phyloP scores from a whole-genome alignment of 2,113 vertebrate genomes.

The Atherinomorus stipes region DNA sequence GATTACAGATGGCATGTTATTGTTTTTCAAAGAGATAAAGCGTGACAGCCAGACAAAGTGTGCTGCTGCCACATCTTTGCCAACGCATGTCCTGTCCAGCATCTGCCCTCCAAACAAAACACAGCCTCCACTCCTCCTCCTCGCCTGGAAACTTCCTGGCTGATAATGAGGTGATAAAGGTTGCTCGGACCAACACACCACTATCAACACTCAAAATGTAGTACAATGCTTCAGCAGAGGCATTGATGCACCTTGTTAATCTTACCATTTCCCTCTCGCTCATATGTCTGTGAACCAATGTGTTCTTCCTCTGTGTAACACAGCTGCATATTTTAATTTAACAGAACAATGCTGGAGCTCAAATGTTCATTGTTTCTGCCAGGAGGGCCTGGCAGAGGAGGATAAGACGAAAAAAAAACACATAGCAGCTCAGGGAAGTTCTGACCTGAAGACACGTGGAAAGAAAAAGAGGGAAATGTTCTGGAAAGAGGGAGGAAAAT shows the following conservation, averaged over 20 bases:
- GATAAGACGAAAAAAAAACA: conserved; percentile 71
- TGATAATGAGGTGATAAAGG: conserved; percentile 66
- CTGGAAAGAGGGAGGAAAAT: conserved; percentile 18
- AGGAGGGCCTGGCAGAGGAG: conserved; percentile 55
- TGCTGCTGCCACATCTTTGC: conserved; percentile 31
- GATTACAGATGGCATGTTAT: conserved; percentile 35
- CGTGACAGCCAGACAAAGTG: conserved; percentile 25
- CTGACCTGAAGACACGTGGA: conserved; percentile 33
- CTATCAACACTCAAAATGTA: conserved; percentile 22
- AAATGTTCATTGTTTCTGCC: conserved; percentile 46
- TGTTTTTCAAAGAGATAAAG: conserved; percentile 65
- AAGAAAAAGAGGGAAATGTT: conserved; percentile 29
- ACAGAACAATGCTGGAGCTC: conserved; percentile 54
- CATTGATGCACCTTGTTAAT: conserved; percentile 16
- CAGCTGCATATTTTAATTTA: conserved; percentile 23
- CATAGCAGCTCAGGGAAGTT: conserved; percentile 35
- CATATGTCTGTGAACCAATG: neutral
- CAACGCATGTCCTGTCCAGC: conserved; percentile 57
- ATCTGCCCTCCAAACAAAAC: conserved; percentile 59
- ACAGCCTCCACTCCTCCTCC: neutral
- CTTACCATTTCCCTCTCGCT: conserved; percentile 24
- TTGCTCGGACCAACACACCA: conserved; percentile 15
- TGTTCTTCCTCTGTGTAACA: conserved; percentile 31
- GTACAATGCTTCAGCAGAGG: conserved; percentile 21
- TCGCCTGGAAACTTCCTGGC: conserved; percentile 66